Evolutionary conservation across 2,888 invertebrate species (phyloP), one percentile per base, ranked within the genome.

Genomic region (Oeneis ivallda): DNA sequence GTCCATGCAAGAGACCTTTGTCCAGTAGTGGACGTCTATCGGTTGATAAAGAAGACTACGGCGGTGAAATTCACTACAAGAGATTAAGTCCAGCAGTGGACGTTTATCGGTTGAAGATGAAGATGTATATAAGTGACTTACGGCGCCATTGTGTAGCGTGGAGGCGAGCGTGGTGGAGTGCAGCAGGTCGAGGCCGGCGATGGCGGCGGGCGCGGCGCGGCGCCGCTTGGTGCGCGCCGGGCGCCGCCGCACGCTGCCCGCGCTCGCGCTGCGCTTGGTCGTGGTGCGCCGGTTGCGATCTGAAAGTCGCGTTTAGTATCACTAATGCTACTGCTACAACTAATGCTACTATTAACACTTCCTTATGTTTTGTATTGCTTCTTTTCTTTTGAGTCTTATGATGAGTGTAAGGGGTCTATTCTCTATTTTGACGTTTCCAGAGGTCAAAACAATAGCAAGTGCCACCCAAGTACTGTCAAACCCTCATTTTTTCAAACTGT

Each of bases 141-240:
- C 87, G 57, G 89, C 85, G 88, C 94, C 94, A 84, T 96, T 96
- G 61, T 95, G 94, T 26, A 96, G 95, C 17, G 97, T 97, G 80
- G 97, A 97, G 8, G 97, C 93, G 72, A 98, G 92, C 45, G 98
- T 98, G 86, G 97, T 96, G 76, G 95, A 96, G 86, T 98, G 98
- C 73, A 98, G 89, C 75, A 97, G 92, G 90, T 98, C 98, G 75
- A 98, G 92, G 17, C 97, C 97, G 71, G 95, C 96, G 81, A 98
- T 97, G 87, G 80, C 94, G 87, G 74, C 95, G 94, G 73, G 93
- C 82, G 81, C 86, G 76, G 78, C 89, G 77, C 79, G 92, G 73
- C 82, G 89, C 17, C 83, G 86, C 83, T 85, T 89, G 75, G 82
- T 81, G 62, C 87, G 86, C 58, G 83, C 87, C 50, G 82, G 80